Conservation (phyloP, 2,113 vertebrate species). For the Aix galericulata region DNA sequence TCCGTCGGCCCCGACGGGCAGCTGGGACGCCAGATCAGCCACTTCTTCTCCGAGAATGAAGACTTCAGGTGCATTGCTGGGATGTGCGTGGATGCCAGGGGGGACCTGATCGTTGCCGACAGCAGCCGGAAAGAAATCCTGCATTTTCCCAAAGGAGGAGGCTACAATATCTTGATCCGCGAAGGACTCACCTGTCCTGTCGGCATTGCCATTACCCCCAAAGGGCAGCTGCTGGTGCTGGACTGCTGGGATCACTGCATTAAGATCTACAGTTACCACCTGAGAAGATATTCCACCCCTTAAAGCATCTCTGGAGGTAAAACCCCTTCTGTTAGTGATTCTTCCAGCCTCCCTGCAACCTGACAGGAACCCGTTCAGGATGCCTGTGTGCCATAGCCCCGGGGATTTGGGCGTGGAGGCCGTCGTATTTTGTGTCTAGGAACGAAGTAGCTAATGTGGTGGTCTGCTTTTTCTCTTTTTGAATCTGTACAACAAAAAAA, state of each 20-base stretch:
- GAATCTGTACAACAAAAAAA: neutral
- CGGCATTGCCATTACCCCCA: conserved; percentile 92
- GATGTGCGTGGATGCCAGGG: conserved; percentile 94
- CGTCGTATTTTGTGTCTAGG: conserved; percentile 45
- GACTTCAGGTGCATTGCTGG: conserved; percentile 98
- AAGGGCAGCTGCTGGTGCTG: conserved; percentile 94
- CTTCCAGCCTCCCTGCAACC: neutral
- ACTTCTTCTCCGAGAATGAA: conserved; percentile 95
- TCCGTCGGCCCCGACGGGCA: conserved; percentile 91
- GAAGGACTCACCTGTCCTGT: conserved; percentile 93
- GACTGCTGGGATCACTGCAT: conserved; percentile 99
- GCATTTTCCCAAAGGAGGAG: conserved; percentile 95
- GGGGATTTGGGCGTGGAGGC: neutral
- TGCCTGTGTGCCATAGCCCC: conserved; percentile 12
- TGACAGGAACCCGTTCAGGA: neutral
- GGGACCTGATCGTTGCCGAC: conserved; percentile 94
- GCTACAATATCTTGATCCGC: conserved; percentile 90
- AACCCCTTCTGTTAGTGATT: neutral
- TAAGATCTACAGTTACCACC: conserved; percentile 94
- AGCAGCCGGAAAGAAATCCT: conserved; percentile 95
- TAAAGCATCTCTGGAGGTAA: conserved; percentile 12
- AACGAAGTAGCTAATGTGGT: conserved; percentile 31
- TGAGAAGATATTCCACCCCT: conserved; percentile 85
- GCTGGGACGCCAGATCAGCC: conserved; percentile 93
- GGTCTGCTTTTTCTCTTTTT: neutral